These are phyloP conservation scores for Drosophila parthenogenetica DNA, from an alignment of 2,888 invertebrate genomes.

Conservation along the genomic window DNA sequence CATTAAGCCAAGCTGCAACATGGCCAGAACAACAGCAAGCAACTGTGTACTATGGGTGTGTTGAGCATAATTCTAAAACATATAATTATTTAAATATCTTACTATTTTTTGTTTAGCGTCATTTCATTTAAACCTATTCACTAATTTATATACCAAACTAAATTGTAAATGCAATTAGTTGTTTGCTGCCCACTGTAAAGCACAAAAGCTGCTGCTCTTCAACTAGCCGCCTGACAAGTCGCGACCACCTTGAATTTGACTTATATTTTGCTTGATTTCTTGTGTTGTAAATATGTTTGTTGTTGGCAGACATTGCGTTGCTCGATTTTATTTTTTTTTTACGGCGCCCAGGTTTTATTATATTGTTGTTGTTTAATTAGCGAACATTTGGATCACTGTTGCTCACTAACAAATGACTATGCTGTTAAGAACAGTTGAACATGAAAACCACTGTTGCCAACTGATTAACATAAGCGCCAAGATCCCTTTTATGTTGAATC, in stretches of 20 bases:
- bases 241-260: constrained; percentile 71
- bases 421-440: not conserved
- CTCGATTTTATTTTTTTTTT: constrained; percentile 38
- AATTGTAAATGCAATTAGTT: not conserved
- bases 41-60: constrained; percentile 32
- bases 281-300: constrained; percentile 57
- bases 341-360: constrained; percentile 14
- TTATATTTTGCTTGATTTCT: constrained; percentile 53
- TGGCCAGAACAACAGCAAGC: constrained; percentile 17
- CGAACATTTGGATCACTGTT: constrained; percentile 7
- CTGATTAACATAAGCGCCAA: not conserved
- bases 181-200: constrained; percentile 7
- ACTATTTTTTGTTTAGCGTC: too few relatives aligned
- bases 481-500: too few relatives aligned
- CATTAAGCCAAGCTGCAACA: constrained; percentile 57
- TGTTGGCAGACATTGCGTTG: constrained; percentile 46
- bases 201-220: constrained; percentile 2
- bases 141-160: too few relatives aligned
- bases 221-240: constrained; percentile 49
- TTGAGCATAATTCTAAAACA: not conserved
- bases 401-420: not conserved
- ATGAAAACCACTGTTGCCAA: not conserved
- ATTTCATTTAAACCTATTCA: too few relatives aligned
- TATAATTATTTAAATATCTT: not conserved
- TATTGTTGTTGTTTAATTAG: constrained; percentile 12